Conservation (phyloP, 2,113 vertebrate genomes). For the Sula dactylatra region DNA sequence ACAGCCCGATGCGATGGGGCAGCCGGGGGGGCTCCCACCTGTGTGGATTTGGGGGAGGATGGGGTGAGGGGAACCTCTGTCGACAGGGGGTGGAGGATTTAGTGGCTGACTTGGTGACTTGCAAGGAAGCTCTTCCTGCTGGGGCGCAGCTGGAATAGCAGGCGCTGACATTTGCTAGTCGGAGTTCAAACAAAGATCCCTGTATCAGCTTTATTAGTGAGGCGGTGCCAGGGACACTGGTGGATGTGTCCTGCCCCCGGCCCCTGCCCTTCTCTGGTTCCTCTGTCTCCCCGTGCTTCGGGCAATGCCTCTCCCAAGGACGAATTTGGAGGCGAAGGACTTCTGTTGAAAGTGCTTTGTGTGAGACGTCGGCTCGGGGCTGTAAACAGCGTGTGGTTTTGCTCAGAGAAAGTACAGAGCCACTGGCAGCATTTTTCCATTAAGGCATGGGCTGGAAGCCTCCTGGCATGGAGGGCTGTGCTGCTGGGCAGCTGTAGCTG, state of each 20-base stretch:
- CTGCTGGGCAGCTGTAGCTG: neutral
- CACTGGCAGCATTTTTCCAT: neutral
- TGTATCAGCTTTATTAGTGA: neutral
- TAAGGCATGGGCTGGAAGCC: neutral
- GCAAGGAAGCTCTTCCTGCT: neutral
- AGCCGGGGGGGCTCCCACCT: neutral
- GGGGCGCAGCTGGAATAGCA: neutral
- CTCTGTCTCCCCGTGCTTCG: neutral
- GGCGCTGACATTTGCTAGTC: neutral
- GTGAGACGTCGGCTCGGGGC: neutral
- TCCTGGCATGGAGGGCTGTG: neutral
- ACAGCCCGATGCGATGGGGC: accelerated
- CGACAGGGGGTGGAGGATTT: neutral
- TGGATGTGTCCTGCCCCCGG: neutral
- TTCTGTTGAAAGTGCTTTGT: neutral
- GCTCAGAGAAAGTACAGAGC: constrained; percentile 32
- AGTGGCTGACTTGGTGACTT: neutral
- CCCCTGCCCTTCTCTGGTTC: neutral
- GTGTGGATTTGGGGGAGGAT: neutral
- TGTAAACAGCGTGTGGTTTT: neutral
- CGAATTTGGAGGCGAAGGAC: neutral
- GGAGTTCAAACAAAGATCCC: constrained; percentile 30
- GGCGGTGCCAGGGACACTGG: neutral
- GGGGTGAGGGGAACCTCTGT: neutral
- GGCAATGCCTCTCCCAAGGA: neutral